These are phyloP conservation scores for Allacma fusca DNA, from an alignment of 2,888 invertebrate species.

Conservation along the genomic window DNA sequence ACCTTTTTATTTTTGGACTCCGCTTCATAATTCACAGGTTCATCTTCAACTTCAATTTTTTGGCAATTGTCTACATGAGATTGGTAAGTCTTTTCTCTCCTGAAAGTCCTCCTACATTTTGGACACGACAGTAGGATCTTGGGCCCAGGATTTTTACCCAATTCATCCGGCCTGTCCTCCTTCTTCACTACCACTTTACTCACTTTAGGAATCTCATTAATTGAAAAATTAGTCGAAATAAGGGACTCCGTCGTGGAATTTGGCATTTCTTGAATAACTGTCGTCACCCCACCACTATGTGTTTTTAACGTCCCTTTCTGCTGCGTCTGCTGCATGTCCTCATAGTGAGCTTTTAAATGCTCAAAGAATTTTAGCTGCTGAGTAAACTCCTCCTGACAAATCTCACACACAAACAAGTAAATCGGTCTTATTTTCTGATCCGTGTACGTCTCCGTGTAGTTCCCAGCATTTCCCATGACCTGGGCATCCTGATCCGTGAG, in stretches of 20 bases:
- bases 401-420: constrained; percentile 74
- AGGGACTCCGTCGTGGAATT: background rate
- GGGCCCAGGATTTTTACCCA: background rate
- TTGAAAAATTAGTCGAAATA: background rate
- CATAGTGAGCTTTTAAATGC: constrained; percentile 83
- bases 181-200: background rate
- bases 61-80: constrained; percentile 71
- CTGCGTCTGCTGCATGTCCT: constrained; percentile 62
- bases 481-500: constrained; percentile 28
- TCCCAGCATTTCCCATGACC: background rate
- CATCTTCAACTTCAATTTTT: background rate
- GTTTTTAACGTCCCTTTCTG: background rate
- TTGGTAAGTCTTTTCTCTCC: constrained; percentile 73
- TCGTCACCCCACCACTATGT: background rate
- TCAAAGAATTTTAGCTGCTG: constrained; percentile 85
- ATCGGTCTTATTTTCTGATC: constrained; percentile 22
- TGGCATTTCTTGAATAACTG: background rate
- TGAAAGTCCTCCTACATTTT: constrained; percentile 70
- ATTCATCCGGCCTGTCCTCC: background rate
- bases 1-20: constrained; percentile 13
- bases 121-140: constrained; percentile 62
- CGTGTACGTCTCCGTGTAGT: background rate
- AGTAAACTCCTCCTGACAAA: constrained; percentile 78
- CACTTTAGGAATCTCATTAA: constrained; percentile 10
- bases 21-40: constrained; percentile 2